Evolutionary conservation across 2,113 vertebrate genomes (phyloP).

Genomic region (Xerus inauris): DNA sequence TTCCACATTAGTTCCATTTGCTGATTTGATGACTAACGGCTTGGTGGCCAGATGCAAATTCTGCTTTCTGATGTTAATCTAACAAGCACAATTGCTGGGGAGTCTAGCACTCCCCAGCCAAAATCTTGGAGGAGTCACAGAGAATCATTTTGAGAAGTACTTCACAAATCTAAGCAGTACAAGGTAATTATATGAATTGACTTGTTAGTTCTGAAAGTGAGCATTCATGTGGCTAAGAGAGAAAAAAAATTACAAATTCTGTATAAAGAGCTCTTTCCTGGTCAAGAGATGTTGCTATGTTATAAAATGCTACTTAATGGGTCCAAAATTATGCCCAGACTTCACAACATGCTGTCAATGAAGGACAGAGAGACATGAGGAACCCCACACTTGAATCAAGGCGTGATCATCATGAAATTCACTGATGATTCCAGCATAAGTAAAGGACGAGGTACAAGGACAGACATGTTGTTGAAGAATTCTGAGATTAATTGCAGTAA

Average conservation of each 20-base stretch:
- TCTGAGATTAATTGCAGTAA: slow-evolving; percentile 71
- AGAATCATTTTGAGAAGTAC: slow-evolving; percentile 47
- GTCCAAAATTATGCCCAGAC: not conserved
- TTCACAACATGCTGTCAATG: not conserved
- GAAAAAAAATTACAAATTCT: not conserved
- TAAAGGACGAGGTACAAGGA: slow-evolving; percentile 32
- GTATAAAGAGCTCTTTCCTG: slow-evolving; percentile 46
- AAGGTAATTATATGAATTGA: slow-evolving; percentile 70
- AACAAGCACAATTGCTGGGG: slow-evolving; percentile 46
- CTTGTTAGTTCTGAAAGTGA: slow-evolving; percentile 66
- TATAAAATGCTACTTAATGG: not conserved
- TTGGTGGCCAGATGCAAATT: slow-evolving; percentile 84
- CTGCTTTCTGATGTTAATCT: slow-evolving; percentile 84
- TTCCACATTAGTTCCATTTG: slow-evolving; percentile 85
- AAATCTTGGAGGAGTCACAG: slow-evolving; percentile 69
- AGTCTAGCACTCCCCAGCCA: slow-evolving; percentile 54
- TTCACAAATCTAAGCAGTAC: slow-evolving; percentile 66
- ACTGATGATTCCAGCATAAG: not conserved
- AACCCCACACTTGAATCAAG: slow-evolving; percentile 46
- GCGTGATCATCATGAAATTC: slow-evolving; percentile 37
- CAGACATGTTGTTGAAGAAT: slow-evolving; percentile 76
- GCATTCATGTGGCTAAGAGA: slow-evolving; percentile 31
- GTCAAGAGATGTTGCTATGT: slow-evolving; percentile 24
- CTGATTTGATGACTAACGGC: slow-evolving; percentile 83
- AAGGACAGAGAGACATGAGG: slow-evolving; percentile 22